Percentiles rank a stretch among this genome's conserved stretches.
Evolutionary conservation across 92 coral and sea anemone genomes (phyloP).

Genomic region (Paragorgia papillata): DNA sequence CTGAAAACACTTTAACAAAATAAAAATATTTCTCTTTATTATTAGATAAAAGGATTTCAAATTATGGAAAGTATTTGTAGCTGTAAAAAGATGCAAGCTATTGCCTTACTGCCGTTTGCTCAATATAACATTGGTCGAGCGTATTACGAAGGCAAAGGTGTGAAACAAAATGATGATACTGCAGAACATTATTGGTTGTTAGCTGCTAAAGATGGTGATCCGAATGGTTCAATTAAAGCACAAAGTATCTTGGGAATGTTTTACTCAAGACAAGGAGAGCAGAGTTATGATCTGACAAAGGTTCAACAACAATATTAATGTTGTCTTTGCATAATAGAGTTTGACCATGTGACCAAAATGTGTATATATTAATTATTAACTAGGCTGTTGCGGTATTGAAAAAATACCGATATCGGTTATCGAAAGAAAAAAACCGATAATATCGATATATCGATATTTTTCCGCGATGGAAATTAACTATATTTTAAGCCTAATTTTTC

Average conservation of each 20-base stretch:
- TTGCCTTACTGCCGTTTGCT: constrained; percentile 73
- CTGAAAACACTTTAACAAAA: too few relatives aligned
- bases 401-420: too few relatives aligned
- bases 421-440: too few relatives aligned
- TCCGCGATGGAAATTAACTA: too few relatives aligned
- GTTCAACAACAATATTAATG: too few relatives aligned
- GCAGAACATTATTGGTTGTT: constrained; percentile 84
- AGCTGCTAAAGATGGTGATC: constrained; percentile 90
- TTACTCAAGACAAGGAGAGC: constrained; percentile 85
- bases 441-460: too few relatives aligned
- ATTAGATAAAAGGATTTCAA: constrained; percentile 74
- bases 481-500: too few relatives aligned
- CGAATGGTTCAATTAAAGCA: constrained; percentile 82
- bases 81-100: constrained; percentile 67
- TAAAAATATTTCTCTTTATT: neutral
- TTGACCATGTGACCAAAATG: too few relatives aligned
- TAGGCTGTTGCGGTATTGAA: too few relatives aligned
- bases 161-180: constrained; percentile 76
- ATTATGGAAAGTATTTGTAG: constrained; percentile 73
- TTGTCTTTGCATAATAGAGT: too few relatives aligned
- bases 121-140: constrained; percentile 96
- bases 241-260: constrained; percentile 91
- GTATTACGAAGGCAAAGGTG: constrained; percentile 93
- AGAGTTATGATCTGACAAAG: constrained; percentile 77
- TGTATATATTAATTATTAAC: too few relatives aligned